Base-by-base conservation (phyloP, 2,888 invertebrate species). In the Fabriciana adippe region DNA sequence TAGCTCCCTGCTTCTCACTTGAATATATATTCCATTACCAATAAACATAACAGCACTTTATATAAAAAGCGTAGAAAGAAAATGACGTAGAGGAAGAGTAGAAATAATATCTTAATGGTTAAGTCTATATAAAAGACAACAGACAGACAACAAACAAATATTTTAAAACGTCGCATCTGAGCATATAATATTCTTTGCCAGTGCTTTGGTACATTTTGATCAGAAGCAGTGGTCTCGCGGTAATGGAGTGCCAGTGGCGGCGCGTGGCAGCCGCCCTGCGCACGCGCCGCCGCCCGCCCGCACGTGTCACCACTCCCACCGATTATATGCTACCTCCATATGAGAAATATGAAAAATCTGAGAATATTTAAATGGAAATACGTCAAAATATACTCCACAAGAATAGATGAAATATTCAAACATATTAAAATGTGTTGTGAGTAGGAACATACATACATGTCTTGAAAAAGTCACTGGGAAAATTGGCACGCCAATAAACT, bases 401-500 rank as follows among this genome's bases (percentile, higher is more conserved):
- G 26, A 31, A 48, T 31, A 8, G 2, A 5, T n/a, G 45, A 15
- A n/a, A 59, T n/a, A 26, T 48, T 13, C 26, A 13, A 48, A 11
- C 26, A n/a, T 48, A 59, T 6, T 59, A 13, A 59, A 5, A 21
- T 45, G 8, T 18, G 21, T 45, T 21, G 11, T n/a, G 4, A 21
- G 6, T 26, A 57, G 21, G 35, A 57, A 57, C n/a, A 0, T 59
- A 47, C 15, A 15, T n/a, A n/a, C 5, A 55, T 55, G 59, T 59
- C 59, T 54, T 35, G 18, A 31, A 66, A 61, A 66, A 66, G 45
- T 61, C 48, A 48, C 50, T 76, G 75, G 77, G 77, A 82, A 86
- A 85, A 84, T 81, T 82, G 84, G 81, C 82, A 79, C 79, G 80
- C 82, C 86, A 88, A 89, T 89, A 88, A 89, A 86, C 81, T 82